These are phyloP conservation scores for Plagodis pulveraria DNA, from an alignment of 2,888 invertebrate species.

Conservation along the genomic window DNA sequence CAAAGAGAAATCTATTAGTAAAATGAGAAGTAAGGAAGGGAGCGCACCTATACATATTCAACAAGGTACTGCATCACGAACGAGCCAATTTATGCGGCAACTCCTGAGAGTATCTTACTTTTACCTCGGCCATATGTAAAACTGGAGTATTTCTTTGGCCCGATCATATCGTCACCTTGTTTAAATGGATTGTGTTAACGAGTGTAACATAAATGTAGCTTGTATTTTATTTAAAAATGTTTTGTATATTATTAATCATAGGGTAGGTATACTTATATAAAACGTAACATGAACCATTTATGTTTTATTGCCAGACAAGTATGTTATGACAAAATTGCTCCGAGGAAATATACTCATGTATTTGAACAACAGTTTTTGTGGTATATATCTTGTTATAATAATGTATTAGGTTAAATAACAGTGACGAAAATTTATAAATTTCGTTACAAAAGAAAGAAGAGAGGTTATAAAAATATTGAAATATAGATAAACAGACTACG, in stretches of 20 bases:
- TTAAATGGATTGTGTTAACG: conserved; percentile 45
- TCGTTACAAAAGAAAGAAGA: too few species aligned
- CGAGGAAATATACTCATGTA: too few species aligned
- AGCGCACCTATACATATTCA: conserved; percentile 84
- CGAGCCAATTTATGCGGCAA: conserved; percentile 81
- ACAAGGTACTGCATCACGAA: conserved; percentile 84
- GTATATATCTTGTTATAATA: too few species aligned
- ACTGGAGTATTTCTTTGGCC: conserved; percentile 78
- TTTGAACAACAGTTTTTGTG: too few species aligned
- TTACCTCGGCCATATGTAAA: conserved; percentile 80
- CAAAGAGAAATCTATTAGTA: conserved; percentile 85
- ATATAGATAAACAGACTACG: background rate
- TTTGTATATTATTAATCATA: background rate
- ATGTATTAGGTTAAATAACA: too few species aligned
- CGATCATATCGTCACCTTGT: conserved; percentile 72
- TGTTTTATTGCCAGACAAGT: too few species aligned
- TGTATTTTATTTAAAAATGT: conserved; percentile 14
- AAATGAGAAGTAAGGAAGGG: conserved; percentile 85
- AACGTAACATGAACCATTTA: too few species aligned
- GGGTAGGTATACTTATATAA: too few species aligned
- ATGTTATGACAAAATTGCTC: too few species aligned
- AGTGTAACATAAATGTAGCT: conserved; percentile 17
- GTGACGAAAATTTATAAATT: too few species aligned
- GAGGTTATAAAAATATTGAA: background rate
- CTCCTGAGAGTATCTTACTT: conserved; percentile 80